phyloP scores from a whole-genome alignment of 1,140 invertebrate species.

The Varroa destructor region DNA sequence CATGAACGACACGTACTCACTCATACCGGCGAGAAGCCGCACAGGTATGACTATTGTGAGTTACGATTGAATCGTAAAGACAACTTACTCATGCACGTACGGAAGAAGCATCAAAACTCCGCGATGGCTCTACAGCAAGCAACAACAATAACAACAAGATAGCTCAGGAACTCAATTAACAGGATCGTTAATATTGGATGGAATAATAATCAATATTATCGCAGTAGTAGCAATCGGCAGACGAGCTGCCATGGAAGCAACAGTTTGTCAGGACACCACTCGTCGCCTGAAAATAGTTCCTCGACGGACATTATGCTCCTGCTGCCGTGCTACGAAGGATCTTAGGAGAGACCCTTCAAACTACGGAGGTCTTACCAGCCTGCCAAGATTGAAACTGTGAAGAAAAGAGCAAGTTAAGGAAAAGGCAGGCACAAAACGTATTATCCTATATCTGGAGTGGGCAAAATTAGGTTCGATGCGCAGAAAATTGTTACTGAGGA shows the following conservation, averaged over 20 bases:
- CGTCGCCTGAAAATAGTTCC: too few species aligned
- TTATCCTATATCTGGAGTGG: too few species aligned
- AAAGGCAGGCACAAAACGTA: too few species aligned
- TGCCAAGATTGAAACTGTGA: too few species aligned
- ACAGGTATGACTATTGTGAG: slow-evolving; percentile 35
- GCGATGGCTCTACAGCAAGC: slow-evolving; percentile 23
- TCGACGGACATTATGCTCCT: too few species aligned
- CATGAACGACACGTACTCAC: slow-evolving; percentile 52
- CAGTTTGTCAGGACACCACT: too few species aligned
- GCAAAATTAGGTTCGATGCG: too few species aligned
- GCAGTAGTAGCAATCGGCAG: background rate
- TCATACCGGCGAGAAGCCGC: slow-evolving; percentile 59
- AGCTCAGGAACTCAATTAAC: background rate
- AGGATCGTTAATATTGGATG: background rate
- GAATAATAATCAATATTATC: background rate
- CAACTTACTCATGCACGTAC: slow-evolving; percentile 14
- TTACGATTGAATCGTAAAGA: slow-evolving; percentile 20
- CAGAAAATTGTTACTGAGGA: too few species aligned
- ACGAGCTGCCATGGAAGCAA: background rate
- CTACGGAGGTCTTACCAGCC: too few species aligned
- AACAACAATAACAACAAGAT: background rate
- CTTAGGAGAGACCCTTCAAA: too few species aligned
- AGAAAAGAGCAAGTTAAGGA: too few species aligned
- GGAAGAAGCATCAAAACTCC: slow-evolving; percentile 19
- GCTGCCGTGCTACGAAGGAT: too few species aligned